phyloP scores from a whole-genome alignment of 2,797 vertebrate genomes.

The Intellagama lesueurii region DNA sequence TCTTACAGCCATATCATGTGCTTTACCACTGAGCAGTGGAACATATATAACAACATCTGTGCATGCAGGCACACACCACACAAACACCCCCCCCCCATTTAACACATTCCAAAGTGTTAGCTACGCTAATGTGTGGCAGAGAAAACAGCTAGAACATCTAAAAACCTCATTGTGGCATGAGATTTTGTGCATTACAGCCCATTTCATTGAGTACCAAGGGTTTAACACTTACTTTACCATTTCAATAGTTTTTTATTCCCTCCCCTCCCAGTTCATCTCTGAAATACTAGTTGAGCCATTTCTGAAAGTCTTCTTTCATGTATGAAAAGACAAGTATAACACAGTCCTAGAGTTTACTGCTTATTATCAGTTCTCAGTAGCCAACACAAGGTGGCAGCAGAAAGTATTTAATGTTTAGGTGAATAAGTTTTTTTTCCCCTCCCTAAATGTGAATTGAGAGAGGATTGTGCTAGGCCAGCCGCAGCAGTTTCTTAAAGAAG shows the following conservation, averaged over 20 bases:
- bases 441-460: neutral
- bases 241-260: neutral
- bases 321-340: neutral
- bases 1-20: too few relatives aligned
- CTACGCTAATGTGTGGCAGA: neutral
- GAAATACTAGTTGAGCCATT: neutral
- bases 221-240: neutral
- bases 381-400: constrained; percentile 69
- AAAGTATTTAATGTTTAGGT: constrained; percentile 7
- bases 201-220: neutral
- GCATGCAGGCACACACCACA: too few relatives aligned
- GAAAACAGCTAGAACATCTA: neutral
- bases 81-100: neutral
- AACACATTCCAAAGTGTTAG: neutral
- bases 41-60: too few relatives aligned
- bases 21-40: too few relatives aligned
- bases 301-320: neutral
- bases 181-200: neutral
- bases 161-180: neutral
- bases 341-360: neutral
- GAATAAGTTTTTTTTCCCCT: neutral
- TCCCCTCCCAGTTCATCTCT: too few relatives aligned
- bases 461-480: neutral
- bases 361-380: rapidly evolving
- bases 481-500: neutral